These are phyloP conservation scores for Galerucella pusilla DNA, from an alignment of 2,888 invertebrate species.

Conservation along the genomic window DNA sequence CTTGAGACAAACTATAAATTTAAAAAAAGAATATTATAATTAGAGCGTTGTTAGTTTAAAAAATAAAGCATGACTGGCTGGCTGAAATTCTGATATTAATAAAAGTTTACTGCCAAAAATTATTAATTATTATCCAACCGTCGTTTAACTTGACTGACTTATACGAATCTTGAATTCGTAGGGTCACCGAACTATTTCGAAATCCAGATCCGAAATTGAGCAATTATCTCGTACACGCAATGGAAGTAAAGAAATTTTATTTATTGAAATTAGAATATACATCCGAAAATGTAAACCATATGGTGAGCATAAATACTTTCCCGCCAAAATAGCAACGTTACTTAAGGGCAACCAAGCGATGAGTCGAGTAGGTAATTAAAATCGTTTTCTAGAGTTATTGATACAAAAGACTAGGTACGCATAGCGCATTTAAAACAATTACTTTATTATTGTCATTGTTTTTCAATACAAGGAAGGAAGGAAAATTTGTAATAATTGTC, in stretches of 20 bases:
- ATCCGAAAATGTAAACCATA: slow-evolving; percentile 19
- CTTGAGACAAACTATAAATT: too few relatives aligned
- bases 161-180: neutral
- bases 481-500: neutral
- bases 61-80: too few relatives aligned
- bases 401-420: neutral
- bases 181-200: neutral
- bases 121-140: too few relatives aligned
- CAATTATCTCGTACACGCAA: neutral
- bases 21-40: too few relatives aligned
- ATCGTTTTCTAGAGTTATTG: slow-evolving; percentile 5
- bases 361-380: slow-evolving; percentile 14
- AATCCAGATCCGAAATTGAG: neutral
- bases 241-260: neutral
- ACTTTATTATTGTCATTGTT: slow-evolving; percentile 19
- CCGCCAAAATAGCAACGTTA: slow-evolving; percentile 27
- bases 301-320: slow-evolving; percentile 20
- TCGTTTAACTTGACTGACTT: too few relatives aligned
- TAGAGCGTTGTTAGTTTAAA: too few relatives aligned
- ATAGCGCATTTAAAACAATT: neutral
- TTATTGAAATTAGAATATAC: slow-evolving; percentile 2
- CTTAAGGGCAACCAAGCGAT: slow-evolving; percentile 23
- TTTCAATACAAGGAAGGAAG: slow-evolving; percentile 18
- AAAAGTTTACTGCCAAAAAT: too few relatives aligned
- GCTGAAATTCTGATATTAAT: too few relatives aligned